Conservation (phyloP, 2,797 vertebrate species). For the Siniperca obscura region DNA sequence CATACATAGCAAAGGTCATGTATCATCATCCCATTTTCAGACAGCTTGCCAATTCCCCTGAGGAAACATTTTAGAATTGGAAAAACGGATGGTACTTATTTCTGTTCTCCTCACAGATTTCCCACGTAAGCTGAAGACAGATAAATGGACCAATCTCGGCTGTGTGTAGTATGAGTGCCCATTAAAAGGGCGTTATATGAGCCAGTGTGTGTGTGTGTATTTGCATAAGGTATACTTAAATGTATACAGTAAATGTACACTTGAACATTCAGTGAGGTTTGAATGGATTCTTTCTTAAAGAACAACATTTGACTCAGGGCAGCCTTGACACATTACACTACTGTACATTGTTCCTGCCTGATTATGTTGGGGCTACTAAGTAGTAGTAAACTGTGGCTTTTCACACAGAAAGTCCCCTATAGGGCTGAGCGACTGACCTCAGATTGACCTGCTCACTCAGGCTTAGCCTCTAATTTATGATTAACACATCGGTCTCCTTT, state of each 20-base stretch:
- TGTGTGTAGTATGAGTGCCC: constrained; percentile 29
- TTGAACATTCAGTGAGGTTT: constrained; percentile 35
- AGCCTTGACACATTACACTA: constrained; percentile 59
- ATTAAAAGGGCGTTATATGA: constrained; percentile 48
- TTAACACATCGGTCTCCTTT: constrained; percentile 77
- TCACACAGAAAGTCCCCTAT: constrained; percentile 67
- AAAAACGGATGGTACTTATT: constrained; percentile 72
- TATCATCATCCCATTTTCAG: constrained; percentile 71
- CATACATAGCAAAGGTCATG: constrained; percentile 70
- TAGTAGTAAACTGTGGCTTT: constrained; percentile 70
- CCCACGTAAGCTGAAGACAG: constrained; percentile 44
- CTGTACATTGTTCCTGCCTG: constrained; percentile 71
- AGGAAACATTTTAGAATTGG: constrained; percentile 62
- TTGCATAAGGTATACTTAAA: constrained; percentile 58
- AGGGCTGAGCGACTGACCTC: constrained; percentile 69
- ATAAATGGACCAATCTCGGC: constrained; percentile 49
- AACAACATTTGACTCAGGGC: constrained; percentile 45
- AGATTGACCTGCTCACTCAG: constrained; percentile 74
- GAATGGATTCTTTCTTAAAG: constrained; percentile 64
- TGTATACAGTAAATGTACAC: constrained; percentile 38
- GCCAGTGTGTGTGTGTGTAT: constrained; percentile 33
- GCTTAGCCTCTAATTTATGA: constrained; percentile 79
- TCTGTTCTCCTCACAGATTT: constrained; percentile 61
- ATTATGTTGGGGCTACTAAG: constrained; percentile 64
- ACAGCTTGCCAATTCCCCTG: constrained; percentile 67